phyloP scores from a whole-genome alignment of 2,113 vertebrate species.

The Nesospiza acunhae region DNA sequence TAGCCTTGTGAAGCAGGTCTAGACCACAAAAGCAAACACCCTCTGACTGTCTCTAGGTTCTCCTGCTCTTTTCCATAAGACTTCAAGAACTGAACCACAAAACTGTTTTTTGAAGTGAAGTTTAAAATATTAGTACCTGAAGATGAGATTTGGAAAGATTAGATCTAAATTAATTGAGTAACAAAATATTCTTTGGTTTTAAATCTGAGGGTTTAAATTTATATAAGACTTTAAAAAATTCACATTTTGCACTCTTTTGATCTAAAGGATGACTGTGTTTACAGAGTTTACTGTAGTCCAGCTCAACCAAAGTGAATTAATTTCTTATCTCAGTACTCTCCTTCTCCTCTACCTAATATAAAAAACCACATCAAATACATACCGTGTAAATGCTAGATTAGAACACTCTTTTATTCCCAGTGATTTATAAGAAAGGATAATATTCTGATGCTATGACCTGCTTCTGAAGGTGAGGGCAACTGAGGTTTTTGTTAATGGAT shows the following conservation, averaged over 20 bases:
- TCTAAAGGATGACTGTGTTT: background rate
- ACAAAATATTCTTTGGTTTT: background rate
- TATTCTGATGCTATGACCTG: background rate
- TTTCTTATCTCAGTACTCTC: background rate
- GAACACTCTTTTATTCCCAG: background rate
- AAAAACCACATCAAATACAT: background rate
- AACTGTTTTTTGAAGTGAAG: background rate
- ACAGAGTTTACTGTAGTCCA: background rate
- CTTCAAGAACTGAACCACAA: background rate
- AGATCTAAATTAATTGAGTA: background rate
- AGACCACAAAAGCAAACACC: rapidly evolving
- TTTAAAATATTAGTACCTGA: background rate
- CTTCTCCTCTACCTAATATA: background rate
- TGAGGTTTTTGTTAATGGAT: background rate
- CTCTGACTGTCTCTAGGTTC: background rate
- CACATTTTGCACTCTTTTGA: background rate
- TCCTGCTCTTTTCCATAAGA: background rate
- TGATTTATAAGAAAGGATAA: background rate
- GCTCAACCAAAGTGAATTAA: background rate
- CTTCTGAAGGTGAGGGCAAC: background rate
- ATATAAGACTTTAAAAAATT: background rate
- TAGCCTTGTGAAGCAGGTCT: background rate
- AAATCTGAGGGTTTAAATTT: background rate
- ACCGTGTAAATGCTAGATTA: background rate
- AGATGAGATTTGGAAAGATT: background rate